Base-by-base conservation (phyloP, 2,888 invertebrate genomes). In the Drepanosiphum platanoidis region DNA sequence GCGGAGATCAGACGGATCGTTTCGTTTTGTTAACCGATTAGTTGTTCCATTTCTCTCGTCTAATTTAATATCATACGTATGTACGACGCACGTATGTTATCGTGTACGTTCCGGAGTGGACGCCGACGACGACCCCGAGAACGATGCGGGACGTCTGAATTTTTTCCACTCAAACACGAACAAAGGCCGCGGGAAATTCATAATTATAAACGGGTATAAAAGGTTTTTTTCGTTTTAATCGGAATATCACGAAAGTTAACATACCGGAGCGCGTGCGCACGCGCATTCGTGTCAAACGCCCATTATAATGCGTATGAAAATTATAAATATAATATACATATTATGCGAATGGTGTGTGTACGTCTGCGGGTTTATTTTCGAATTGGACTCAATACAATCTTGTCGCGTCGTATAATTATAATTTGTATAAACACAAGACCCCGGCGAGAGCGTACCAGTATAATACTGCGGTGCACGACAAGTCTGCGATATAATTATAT, bases 301-400 rank as follows among this genome's bases (percentile, higher is more conserved):
- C 79, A 34, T 79, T 46, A 68, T 52, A 22, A 18, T 18, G 32
- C 39, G 68, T 5, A 3, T 52, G 11, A 7, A 42, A 8, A 42
- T 42, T 1, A 42, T 42, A 7, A 39, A 7, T 7, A 39, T 39
- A 39, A 46, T 27, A 34, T 58, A 27, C 42, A 74, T 77, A 77
- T 36, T 58, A 58, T 75, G 58, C 61, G n/a, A 27, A 52, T 75
- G 13, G 18, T 32, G 30, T 3, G 52, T 18, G 1, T n/a, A 22
- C 8, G 58, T 75, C n/a, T 52, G n/a, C n/a, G n/a, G 22, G 15
- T n/a, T 61, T 34, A 64, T 64, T 64, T 30, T 64, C 30, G 22
- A 32, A 46, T 79, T n/a, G 79, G 79, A 46, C 68, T 79, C 66
- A 46, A 68, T 34, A 42, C 66, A 32, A 68, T 79, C 79, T 32